phyloP scores from a whole-genome alignment of 2,113 vertebrate species.

The Oreochromis aureus region DNA sequence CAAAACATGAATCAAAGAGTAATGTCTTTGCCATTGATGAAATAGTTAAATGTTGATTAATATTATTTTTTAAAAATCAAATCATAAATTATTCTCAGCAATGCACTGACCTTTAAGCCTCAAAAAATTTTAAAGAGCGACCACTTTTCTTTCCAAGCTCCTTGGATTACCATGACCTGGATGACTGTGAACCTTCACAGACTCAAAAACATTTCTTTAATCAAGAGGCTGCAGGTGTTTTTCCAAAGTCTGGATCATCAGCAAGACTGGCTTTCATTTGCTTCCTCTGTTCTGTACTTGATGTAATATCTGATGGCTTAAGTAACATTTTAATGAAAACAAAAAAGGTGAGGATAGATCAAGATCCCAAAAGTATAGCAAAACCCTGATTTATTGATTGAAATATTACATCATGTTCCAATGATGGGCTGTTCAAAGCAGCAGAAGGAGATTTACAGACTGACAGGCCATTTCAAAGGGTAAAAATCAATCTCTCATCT shows the following conservation, averaged over 20 bases:
- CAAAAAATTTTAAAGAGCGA: background rate
- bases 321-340: background rate
- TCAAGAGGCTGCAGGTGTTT: background rate
- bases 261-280: background rate
- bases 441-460: background rate
- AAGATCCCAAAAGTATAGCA: background rate
- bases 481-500: background rate
- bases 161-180: background rate
- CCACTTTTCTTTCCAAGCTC: background rate
- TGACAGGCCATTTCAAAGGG: background rate
- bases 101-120: rapidly evolving
- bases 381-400: background rate
- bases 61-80: background rate
- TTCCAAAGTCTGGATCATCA: background rate
- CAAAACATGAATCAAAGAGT: background rate
- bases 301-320: background rate
- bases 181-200: background rate
- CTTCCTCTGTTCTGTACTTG: background rate
- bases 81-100: background rate
- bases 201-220: background rate
- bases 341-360: background rate
- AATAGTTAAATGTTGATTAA: background rate
- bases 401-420: background rate
- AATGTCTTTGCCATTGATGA: background rate
- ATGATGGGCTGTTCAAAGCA: background rate